A percentile compares a stretch with the other conserved stretches of the same genome.
phyloP scores from a whole-genome alignment of 2,888 invertebrate species.

The Peribatodes rhomboidaria region DNA sequence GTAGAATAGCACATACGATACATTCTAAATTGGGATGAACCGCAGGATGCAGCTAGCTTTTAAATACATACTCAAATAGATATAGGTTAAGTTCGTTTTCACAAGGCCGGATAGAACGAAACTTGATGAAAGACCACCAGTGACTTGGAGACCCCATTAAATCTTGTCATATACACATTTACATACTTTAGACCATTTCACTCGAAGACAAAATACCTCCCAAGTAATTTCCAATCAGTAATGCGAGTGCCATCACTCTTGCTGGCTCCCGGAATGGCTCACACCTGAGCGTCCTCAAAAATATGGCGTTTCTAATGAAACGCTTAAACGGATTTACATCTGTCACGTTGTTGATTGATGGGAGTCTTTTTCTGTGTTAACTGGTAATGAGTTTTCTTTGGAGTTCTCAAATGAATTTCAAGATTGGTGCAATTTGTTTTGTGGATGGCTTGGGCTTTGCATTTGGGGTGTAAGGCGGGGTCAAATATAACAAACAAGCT shows the following conservation, averaged over 20 bases:
- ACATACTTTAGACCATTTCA: background rate
- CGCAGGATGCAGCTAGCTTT: no score
- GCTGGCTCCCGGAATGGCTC: conserved; percentile 23
- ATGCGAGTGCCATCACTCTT: conserved; percentile 20
- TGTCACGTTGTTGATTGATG: conserved; percentile 69
- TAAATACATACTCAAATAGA: no score
- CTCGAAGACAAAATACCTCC: conserved; percentile 16
- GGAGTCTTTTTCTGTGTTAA: conserved; percentile 45
- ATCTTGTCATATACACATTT: background rate
- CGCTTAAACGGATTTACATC: conserved; percentile 66
- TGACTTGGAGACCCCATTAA: background rate
- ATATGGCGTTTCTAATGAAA: conserved; percentile 72
- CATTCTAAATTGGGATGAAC: no score
- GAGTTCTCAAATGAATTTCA: conserved; percentile 37
- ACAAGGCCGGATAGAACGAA: no score
- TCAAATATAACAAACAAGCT: no score
- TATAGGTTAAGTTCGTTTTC: no score
- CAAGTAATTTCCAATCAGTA: conserved; percentile 36
- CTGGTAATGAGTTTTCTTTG: conserved; percentile 49
- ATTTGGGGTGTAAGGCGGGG: background rate
- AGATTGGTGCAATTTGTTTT: conserved; percentile 42
- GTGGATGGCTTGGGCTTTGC: background rate
- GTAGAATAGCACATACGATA: no score
- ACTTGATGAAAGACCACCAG: no score
- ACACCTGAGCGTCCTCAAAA: conserved; percentile 51